These are phyloP conservation scores for Lepidurus apus DNA, from an alignment of 1,140 invertebrate genomes.

Conservation along the genomic window DNA sequence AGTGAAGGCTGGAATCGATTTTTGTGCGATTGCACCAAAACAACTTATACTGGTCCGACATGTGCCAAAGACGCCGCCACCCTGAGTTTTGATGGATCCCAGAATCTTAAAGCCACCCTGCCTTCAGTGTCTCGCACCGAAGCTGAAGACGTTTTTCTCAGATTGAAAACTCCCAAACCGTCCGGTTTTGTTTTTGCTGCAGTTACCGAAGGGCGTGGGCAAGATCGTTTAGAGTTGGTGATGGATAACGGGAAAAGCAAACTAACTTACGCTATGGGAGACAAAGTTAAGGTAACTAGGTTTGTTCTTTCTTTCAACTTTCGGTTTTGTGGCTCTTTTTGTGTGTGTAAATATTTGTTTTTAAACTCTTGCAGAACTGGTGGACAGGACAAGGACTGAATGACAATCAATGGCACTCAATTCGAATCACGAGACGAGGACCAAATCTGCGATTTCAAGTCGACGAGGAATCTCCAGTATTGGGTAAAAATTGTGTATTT, in stretches of 20 bases:
- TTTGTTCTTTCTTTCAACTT: neutral
- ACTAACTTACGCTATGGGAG: slow-evolving; percentile 73
- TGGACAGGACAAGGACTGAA: slow-evolving; percentile 75
- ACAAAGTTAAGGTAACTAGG: slow-evolving; percentile 70
- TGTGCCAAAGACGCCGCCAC: slow-evolving; percentile 88
- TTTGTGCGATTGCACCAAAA: slow-evolving; percentile 88
- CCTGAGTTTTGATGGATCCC: slow-evolving; percentile 78
- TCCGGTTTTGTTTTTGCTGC: slow-evolving; percentile 61
- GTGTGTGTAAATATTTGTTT: slow-evolving; percentile 31
- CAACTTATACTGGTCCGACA: slow-evolving; percentile 80
- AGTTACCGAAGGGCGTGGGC: slow-evolving; percentile 66
- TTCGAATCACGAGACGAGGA: slow-evolving; percentile 75
- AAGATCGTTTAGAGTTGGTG: slow-evolving; percentile 74
- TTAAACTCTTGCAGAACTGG: slow-evolving; percentile 60
- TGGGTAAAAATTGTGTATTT: slow-evolving; percentile 60
- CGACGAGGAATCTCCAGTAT: slow-evolving; percentile 70
- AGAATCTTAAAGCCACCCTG: slow-evolving; percentile 73
- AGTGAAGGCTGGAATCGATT: slow-evolving; percentile 93
- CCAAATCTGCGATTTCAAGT: slow-evolving; percentile 75
- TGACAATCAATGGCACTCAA: slow-evolving; percentile 91
- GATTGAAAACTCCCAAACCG: slow-evolving; percentile 77
- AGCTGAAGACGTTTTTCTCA: slow-evolving; percentile 81
- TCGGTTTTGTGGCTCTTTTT: neutral
- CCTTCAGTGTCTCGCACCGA: slow-evolving; percentile 76
- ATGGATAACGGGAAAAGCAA: slow-evolving; percentile 72